phyloP scores from a whole-genome alignment of 1,140 invertebrate species.

The Coelopa frigida region DNA sequence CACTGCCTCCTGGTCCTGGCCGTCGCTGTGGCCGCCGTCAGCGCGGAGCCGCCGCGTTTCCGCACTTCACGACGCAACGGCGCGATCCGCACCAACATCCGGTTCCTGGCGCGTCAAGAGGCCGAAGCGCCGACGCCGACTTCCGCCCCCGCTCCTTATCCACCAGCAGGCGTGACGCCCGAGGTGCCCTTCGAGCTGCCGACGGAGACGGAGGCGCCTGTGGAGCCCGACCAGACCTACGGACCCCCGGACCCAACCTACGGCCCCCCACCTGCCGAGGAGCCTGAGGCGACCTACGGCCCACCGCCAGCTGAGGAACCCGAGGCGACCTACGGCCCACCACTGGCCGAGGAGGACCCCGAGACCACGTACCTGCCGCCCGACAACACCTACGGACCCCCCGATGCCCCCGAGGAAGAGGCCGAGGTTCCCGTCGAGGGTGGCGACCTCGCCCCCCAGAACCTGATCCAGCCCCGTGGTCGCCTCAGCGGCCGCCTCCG shows the following conservation, averaged over 20 bases:
- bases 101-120: constrained; percentile 12
- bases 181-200: constrained; percentile 34
- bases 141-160: constrained; percentile 27
- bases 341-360: constrained; percentile 13
- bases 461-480: constrained; percentile 32
- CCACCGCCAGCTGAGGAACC: constrained; percentile 15
- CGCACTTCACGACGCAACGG: constrained; percentile 19
- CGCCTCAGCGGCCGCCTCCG: constrained; percentile 24
- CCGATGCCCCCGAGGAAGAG: constrained; percentile 10
- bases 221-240: constrained; percentile 19
- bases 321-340: constrained; percentile 28
- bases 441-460: constrained; percentile 23
- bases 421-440: constrained; percentile 20
- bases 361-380: neutral
- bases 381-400: constrained; percentile 1
- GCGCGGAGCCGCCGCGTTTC: constrained; percentile 19
- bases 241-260: constrained; percentile 21
- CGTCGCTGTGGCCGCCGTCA: constrained; percentile 18
- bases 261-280: constrained; percentile 9
- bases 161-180: constrained; percentile 33
- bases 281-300: constrained; percentile 24
- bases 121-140: constrained; percentile 23
- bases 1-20: constrained; percentile 19
- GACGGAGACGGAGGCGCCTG: constrained; percentile 29
- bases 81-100: constrained; percentile 20